Evolutionary conservation across 2,888 invertebrate species (phyloP).

Genomic region (Furcula furcula): DNA sequence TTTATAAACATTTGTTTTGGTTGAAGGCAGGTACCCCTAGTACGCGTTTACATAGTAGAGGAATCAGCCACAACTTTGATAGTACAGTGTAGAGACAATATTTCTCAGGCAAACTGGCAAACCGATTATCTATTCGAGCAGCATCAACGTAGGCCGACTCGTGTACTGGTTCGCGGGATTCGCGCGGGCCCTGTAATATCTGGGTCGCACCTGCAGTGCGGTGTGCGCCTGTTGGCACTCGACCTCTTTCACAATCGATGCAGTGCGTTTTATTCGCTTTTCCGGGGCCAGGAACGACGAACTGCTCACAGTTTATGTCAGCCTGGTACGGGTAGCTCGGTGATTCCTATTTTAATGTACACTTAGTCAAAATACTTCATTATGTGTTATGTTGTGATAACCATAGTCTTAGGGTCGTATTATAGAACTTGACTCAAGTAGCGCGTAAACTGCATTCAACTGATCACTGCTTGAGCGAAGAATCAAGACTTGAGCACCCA

Average conservation of each 20-base stretch:
- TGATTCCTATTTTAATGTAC: background rate
- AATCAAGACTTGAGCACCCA: no score
- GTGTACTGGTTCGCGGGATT: slow-evolving; percentile 6
- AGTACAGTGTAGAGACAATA: no score
- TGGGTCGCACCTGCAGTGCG: slow-evolving; percentile 76
- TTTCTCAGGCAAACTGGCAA: slow-evolving; percentile 9
- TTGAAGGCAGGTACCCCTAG: no score
- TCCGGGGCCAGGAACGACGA: slow-evolving; percentile 6
- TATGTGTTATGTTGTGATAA: no score
- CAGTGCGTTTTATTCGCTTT: slow-evolving; percentile 40
- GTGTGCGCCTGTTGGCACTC: slow-evolving; percentile 36
- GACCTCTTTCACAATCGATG: slow-evolving; percentile 50
- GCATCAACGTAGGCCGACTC: background rate
- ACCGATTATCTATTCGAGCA: slow-evolving; percentile 1
- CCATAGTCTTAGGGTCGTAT: no score
- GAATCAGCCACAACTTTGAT: no score
- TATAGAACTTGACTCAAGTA: no score
- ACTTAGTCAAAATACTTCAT: no score
- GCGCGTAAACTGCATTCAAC: no score
- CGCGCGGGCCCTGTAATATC: slow-evolving; percentile 31
- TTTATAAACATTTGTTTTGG: no score
- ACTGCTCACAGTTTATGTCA: background rate
- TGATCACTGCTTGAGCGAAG: no score
- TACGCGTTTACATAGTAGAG: no score
- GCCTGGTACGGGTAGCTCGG: background rate